Evolutionary conservation across 2,113 vertebrate genomes (phyloP).

Genomic region (Chauna torquata): DNA sequence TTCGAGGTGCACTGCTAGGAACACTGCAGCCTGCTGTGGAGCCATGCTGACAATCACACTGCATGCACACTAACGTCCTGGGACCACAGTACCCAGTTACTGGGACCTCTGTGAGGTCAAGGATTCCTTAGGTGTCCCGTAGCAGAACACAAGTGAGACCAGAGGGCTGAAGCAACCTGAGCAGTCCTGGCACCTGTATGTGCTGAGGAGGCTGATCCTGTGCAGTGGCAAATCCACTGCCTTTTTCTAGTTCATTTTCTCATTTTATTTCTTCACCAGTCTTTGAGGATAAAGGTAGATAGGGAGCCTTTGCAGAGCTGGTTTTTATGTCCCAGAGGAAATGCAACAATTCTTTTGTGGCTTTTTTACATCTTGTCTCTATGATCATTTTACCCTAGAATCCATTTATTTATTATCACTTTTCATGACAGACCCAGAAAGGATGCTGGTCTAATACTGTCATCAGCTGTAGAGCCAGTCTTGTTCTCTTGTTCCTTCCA

Average conservation of each 20-base stretch:
- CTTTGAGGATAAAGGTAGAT: neutral
- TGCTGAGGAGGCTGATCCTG: neutral
- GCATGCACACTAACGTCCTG: accelerated
- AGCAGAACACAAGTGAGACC: neutral
- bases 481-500: neutral
- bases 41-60: neutral
- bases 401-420: neutral
- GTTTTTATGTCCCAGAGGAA: neutral
- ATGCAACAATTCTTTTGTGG: neutral
- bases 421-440: neutral
- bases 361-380: neutral
- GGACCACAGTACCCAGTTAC: neutral
- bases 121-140: neutral
- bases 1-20: neutral
- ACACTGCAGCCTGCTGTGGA: accelerated
- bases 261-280: neutral
- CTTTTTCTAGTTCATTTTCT: neutral
- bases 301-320: neutral
- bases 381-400: neutral
- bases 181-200: neutral
- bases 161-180: neutral
- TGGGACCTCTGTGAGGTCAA: neutral
- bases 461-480: neutral
- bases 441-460: neutral
- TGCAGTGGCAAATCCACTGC: neutral